phyloP scores from a whole-genome alignment of 92 coral and sea anemone genomes.

The Epizoanthus fatuus region DNA sequence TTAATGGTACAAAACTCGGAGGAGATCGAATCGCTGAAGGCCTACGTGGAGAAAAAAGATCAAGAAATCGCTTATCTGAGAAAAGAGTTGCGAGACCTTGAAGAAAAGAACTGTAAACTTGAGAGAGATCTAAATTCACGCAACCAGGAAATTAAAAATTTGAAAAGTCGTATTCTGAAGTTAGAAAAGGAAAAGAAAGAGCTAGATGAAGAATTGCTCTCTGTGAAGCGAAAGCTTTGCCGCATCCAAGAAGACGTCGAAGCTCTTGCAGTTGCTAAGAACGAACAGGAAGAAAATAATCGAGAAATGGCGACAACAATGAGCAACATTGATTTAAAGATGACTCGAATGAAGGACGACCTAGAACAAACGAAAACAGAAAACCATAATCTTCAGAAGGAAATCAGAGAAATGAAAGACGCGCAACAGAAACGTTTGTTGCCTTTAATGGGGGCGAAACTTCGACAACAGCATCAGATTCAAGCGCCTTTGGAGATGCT shows the following conservation, averaged over 20 bases:
- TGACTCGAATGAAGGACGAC: constrained; percentile 40
- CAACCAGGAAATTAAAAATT: constrained; percentile 40
- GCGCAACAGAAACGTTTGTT: neutral
- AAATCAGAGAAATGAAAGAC: constrained; percentile 31
- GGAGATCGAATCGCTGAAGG: constrained; percentile 29
- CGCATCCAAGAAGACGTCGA: constrained; percentile 34
- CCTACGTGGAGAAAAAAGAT: constrained; percentile 38
- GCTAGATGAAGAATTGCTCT: constrained; percentile 44
- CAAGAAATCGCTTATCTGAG: constrained; percentile 27
- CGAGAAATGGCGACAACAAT: constrained; percentile 10
- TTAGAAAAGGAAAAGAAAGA: constrained; percentile 49
- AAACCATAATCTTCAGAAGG: constrained; percentile 36
- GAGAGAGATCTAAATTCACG: constrained; percentile 1
- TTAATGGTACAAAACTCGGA: constrained; percentile 37
- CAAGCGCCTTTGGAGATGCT: neutral
- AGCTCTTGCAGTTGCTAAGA: constrained; percentile 10
- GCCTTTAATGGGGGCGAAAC: neutral
- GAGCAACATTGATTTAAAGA: neutral
- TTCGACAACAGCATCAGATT: neutral
- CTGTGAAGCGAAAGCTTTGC: constrained; percentile 22
- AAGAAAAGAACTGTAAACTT: constrained; percentile 48
- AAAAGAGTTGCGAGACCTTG: constrained; percentile 47
- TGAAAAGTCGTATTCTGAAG: constrained; percentile 33
- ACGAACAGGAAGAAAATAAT: constrained; percentile 44
- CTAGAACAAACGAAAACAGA: constrained; percentile 48